Evolutionary conservation across 1,140 invertebrate species (phyloP).

Genomic region (Hesperophylax magnus): DNA sequence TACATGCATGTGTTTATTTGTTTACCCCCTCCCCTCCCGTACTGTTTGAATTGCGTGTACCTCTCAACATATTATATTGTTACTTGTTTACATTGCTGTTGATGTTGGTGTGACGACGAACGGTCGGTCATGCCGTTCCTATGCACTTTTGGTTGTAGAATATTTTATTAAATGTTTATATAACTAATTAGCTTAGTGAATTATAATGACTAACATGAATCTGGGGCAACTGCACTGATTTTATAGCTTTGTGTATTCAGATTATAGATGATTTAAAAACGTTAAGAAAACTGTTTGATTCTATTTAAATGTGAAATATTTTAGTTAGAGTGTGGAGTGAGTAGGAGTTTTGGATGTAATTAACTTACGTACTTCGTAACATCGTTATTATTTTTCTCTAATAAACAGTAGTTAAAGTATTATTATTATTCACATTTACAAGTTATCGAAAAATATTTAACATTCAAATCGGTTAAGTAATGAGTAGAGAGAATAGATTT

Average conservation of each 20-base stretch:
- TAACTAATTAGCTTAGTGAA: no score
- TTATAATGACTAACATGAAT: not conserved
- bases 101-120: not conserved
- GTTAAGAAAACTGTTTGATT: not conserved
- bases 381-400: not conserved
- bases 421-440: constrained; percentile 3
- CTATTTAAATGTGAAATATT: constrained; percentile 11
- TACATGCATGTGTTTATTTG: no score
- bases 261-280: not conserved
- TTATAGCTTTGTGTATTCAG: constrained; percentile 9
- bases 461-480: not conserved
- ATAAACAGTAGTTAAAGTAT: not conserved
- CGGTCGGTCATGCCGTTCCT: constrained; percentile 7
- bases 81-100: no score
- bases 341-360: not conserved
- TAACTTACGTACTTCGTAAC: not conserved
- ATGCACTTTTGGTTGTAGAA: constrained; percentile 6
- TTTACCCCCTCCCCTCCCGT: no score
- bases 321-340: constrained; percentile 4
- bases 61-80: not conserved
- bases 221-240: constrained; percentile 6
- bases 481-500: constrained; percentile 8
- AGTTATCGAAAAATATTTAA: not conserved
- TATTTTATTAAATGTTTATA: not conserved
- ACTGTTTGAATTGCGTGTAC: not conserved